phyloP scores from a whole-genome alignment of 2,113 vertebrate species.

The Entelurus aequoreus region DNA sequence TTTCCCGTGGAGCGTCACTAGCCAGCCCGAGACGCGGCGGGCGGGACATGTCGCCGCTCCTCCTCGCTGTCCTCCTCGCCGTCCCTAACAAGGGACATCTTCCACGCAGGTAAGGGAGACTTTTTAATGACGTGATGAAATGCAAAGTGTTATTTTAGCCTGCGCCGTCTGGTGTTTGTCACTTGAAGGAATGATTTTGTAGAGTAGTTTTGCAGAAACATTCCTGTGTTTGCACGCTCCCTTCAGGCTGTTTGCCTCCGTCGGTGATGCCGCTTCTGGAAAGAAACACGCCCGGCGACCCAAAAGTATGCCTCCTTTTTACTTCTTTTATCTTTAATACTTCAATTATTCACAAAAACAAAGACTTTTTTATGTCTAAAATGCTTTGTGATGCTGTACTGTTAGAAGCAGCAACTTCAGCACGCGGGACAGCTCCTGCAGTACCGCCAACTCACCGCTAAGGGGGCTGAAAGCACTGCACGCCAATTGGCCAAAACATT shows the following conservation, averaged over 20 bases:
- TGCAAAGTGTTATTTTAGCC: neutral
- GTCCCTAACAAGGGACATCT: constrained; percentile 2
- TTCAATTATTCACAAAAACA: neutral
- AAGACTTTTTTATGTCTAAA: neutral
- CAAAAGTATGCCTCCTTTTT: constrained; percentile 54
- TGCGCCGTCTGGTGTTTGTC: neutral
- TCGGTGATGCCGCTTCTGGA: constrained; percentile 59
- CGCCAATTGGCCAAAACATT: too few relatives aligned
- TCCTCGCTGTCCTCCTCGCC: constrained; percentile 14
- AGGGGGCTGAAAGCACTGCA: too few relatives aligned
- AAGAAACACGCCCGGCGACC: constrained; percentile 38
- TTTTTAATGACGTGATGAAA: neutral
- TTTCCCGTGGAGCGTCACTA: constrained; percentile 14
- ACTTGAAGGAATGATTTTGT: neutral
- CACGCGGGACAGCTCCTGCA: constrained; percentile 30
- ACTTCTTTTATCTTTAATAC: neutral
- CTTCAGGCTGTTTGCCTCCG: constrained; percentile 3
- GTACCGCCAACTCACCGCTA: too few relatives aligned
- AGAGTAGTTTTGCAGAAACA: constrained; percentile 31
- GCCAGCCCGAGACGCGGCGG: neutral
- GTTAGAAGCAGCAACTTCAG: constrained; percentile 19
- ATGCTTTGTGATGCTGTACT: neutral
- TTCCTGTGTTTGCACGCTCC: neutral
- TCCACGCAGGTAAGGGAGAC: constrained; percentile 34
- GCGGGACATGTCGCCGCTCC: neutral